phyloP scores from a whole-genome alignment of 1,140 invertebrate species.

The Cotesia chilonis region DNA sequence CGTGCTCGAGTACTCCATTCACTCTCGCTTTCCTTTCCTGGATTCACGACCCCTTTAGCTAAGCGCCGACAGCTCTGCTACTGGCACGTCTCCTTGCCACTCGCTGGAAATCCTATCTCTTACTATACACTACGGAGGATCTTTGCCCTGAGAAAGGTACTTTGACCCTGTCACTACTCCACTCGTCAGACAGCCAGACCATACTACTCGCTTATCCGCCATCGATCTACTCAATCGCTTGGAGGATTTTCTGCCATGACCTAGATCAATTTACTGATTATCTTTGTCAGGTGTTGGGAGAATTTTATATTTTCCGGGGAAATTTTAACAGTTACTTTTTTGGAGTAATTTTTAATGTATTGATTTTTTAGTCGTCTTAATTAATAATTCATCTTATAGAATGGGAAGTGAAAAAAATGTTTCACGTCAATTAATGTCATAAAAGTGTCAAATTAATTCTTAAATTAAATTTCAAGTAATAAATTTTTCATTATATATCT shows the following conservation, averaged over 20 bases:
- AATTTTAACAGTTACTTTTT: neutral
- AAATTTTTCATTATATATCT: no score
- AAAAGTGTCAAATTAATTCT: no score
- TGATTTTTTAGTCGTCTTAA: neutral
- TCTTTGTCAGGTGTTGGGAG: no score
- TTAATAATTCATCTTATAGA: no score
- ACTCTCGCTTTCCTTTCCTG: conserved; percentile 41
- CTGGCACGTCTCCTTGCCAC: conserved; percentile 18
- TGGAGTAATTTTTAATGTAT: neutral
- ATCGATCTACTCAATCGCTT: neutral
- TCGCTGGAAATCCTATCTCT: neutral
- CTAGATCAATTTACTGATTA: no score
- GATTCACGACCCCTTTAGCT: conserved; percentile 39
- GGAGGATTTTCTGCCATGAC: conserved; percentile 6
- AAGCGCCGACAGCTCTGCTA: conserved; percentile 18
- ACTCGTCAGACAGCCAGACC: neutral
- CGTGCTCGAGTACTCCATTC: conserved; percentile 44
- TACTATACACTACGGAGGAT: neutral
- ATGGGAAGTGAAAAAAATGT: no score
- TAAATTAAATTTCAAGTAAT: no score
- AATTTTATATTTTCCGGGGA: no score
- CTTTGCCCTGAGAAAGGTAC: neutral
- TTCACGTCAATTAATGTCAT: no score
- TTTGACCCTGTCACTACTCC: neutral
- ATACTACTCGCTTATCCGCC: neutral